Conservation (phyloP, 2,888 invertebrate species). For the Tinea pellionella region DNA sequence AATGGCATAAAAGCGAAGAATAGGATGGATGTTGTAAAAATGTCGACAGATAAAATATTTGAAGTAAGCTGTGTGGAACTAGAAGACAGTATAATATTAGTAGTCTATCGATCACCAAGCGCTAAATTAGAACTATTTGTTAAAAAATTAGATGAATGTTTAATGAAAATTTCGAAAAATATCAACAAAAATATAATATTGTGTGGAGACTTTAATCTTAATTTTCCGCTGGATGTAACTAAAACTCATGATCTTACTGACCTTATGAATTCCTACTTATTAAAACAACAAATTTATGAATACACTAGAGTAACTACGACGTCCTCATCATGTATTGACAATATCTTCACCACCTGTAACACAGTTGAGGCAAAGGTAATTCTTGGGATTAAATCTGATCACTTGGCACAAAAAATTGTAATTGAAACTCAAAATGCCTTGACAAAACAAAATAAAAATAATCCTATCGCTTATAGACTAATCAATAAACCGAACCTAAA, state of each 20-base stretch:
- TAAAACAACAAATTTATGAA: slow-evolving; percentile 13
- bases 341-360: too few relatives aligned
- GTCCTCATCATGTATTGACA: too few relatives aligned
- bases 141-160: background rate
- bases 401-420: too few relatives aligned
- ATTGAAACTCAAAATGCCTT: too few relatives aligned
- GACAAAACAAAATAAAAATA: too few relatives aligned
- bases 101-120: background rate
- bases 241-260: slow-evolving; percentile 5
- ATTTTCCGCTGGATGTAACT: background rate
- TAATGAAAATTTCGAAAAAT: background rate
- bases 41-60: background rate
- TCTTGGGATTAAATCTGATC: too few relatives aligned
- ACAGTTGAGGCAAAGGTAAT: too few relatives aligned
- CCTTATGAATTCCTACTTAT: background rate
- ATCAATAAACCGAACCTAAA: too few relatives aligned
- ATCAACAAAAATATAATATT: background rate
- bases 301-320: too few relatives aligned
- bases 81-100: background rate
- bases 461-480: too few relatives aligned
- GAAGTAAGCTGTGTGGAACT: background rate
- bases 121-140: background rate
- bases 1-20: too few relatives aligned
- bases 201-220: background rate
- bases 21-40: too few relatives aligned